phyloP scores from a whole-genome alignment of 2,113 vertebrate species.

The Addax nasomaculatus region DNA sequence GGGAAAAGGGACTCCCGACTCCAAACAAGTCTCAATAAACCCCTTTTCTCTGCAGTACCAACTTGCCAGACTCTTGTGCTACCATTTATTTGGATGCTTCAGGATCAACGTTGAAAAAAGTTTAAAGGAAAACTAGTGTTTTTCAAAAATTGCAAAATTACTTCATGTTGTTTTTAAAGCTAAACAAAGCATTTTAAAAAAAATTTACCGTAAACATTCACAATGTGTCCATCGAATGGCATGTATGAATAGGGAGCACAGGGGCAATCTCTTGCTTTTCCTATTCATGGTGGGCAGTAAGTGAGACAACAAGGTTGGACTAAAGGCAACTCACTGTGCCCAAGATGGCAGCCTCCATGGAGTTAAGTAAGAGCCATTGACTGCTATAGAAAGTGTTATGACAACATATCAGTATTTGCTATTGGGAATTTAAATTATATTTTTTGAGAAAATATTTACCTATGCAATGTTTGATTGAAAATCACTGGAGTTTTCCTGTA shows the following conservation, averaged over 20 bases:
- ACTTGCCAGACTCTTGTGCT: slow-evolving; percentile 72
- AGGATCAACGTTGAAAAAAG: slow-evolving; percentile 69
- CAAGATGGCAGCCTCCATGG: slow-evolving; percentile 67
- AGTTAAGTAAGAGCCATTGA: slow-evolving; percentile 68
- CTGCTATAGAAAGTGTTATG: slow-evolving; percentile 58
- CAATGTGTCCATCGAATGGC: slow-evolving; percentile 52
- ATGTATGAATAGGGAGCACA: slow-evolving; percentile 60
- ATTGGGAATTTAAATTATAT: slow-evolving; percentile 75
- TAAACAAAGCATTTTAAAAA: slow-evolving; percentile 60
- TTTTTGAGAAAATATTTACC: slow-evolving; percentile 78
- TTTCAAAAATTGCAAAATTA: slow-evolving; percentile 78
- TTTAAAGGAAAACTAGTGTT: slow-evolving; percentile 80
- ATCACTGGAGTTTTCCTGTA: slow-evolving; percentile 79
- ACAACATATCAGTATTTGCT: slow-evolving; percentile 71
- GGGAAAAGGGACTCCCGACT: slow-evolving; percentile 61
- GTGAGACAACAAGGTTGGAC: slow-evolving; percentile 44
- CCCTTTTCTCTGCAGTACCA: slow-evolving; percentile 78
- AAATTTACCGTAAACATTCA: slow-evolving; percentile 58
- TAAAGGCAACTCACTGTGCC: slow-evolving; percentile 70
- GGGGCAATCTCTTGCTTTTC: slow-evolving; percentile 63
- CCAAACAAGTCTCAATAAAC: slow-evolving; percentile 76
- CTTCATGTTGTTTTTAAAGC: slow-evolving; percentile 58
- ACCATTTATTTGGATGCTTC: slow-evolving; percentile 64
- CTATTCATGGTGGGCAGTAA: slow-evolving; percentile 61
- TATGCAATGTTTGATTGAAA: slow-evolving; percentile 80